Evolutionary conservation across 2,888 invertebrate genomes (phyloP).

Genomic region (Pilophorus perplexus): DNA sequence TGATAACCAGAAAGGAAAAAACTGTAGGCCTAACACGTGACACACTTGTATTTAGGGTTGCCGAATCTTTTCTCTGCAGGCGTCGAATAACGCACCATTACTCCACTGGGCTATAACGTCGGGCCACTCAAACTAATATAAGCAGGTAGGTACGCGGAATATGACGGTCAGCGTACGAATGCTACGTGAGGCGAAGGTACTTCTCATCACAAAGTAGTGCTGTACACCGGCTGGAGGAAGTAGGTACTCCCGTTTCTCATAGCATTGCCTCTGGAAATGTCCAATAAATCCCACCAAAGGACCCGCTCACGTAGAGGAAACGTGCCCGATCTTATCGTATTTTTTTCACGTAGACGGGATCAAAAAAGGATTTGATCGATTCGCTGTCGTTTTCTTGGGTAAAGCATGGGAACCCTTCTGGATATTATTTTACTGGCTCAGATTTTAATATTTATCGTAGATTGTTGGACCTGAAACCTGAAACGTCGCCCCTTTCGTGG

Average conservation of each 20-base stretch:
- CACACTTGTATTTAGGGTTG: too few species aligned
- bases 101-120: too few species aligned
- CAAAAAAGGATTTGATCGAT: slow-evolving; percentile 45
- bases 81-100: too few species aligned
- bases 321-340: slow-evolving; percentile 44
- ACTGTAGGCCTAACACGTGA: too few species aligned
- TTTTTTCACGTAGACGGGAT: slow-evolving; percentile 37
- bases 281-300: slow-evolving; percentile 42
- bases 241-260: slow-evolving; percentile 36
- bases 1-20: too few species aligned
- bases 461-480: slow-evolving; percentile 4
- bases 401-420: slow-evolving; percentile 6
- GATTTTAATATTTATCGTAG: slow-evolving; percentile 26
- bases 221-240: too few species aligned
- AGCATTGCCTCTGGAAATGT: slow-evolving; percentile 40
- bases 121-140: too few species aligned
- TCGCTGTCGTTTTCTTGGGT: slow-evolving; percentile 27
- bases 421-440: slow-evolving; percentile 27
- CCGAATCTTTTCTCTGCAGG: too few species aligned
- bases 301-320: slow-evolving; percentile 43
- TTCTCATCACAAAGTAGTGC: too few species aligned
- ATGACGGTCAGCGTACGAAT: too few species aligned
- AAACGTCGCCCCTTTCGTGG: slow-evolving; percentile 10
- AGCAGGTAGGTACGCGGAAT: too few species aligned
- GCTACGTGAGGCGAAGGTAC: too few species aligned